phyloP scores from a whole-genome alignment of 2,113 vertebrate species.

The Daboia siamensis region DNA sequence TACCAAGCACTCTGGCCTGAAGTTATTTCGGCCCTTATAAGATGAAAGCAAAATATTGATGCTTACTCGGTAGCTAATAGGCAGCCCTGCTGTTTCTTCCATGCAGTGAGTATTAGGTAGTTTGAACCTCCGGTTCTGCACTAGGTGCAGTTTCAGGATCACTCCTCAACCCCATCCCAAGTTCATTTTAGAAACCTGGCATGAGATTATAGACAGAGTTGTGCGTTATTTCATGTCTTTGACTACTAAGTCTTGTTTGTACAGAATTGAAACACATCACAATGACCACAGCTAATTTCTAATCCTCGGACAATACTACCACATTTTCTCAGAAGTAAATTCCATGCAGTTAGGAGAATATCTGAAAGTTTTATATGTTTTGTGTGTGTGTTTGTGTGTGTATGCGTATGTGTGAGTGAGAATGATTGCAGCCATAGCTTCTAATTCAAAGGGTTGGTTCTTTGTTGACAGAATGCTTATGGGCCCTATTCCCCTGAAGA shows the following conservation, averaged over 20 bases:
- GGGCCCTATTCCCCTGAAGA: constrained; percentile 80
- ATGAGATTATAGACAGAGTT: not conserved
- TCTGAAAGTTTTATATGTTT: not conserved
- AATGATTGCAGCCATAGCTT: not conserved
- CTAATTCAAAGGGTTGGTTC: constrained; percentile 11
- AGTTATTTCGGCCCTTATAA: not conserved
- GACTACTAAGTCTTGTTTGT: not conserved
- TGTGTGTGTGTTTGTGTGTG: not conserved
- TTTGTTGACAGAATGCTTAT: constrained; percentile 69
- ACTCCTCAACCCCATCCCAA: not conserved
- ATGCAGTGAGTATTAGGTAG: not conserved
- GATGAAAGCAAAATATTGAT: not conserved
- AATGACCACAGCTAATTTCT: not conserved
- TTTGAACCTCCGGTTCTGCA: not conserved
- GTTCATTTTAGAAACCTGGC: not conserved
- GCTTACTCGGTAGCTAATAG: not conserved
- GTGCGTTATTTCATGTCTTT: not conserved
- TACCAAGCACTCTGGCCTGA: not conserved
- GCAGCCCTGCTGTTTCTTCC: not conserved
- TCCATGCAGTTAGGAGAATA: not conserved
- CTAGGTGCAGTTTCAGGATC: not conserved
- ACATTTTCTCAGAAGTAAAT: not conserved
- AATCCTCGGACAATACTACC: not conserved
- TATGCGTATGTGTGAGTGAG: not conserved
- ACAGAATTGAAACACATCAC: not conserved